phyloP scores from a whole-genome alignment of 1,140 invertebrate species.

The Tribolium castaneum region DNA sequence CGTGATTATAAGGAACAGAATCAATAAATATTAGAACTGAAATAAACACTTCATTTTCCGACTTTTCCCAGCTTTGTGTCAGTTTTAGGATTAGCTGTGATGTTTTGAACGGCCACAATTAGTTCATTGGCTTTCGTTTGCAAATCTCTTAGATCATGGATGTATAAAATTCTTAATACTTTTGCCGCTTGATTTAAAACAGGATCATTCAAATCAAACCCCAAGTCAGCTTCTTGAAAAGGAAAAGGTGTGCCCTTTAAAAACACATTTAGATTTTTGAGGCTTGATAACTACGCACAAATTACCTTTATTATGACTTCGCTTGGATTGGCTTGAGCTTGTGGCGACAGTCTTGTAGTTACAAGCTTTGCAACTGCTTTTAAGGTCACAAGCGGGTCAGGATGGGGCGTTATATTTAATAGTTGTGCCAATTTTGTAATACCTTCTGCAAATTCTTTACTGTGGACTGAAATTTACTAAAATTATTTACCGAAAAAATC shows the following conservation, averaged over 20 bases:
- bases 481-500: constrained; percentile 16
- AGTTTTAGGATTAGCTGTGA: constrained; percentile 97
- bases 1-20: constrained; percentile 34
- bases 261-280: constrained; percentile 45
- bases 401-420: constrained; percentile 83
- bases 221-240: constrained; percentile 74
- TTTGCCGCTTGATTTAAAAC: constrained; percentile 82
- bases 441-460: constrained; percentile 85
- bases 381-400: constrained; percentile 82
- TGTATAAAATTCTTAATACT: constrained; percentile 88
- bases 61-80: constrained; percentile 95
- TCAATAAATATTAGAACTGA: constrained; percentile 20
- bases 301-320: constrained; percentile 58
- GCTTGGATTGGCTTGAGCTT: constrained; percentile 74
- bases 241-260: constrained; percentile 74
- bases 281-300: neutral
- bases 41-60: constrained; percentile 66
- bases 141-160: constrained; percentile 89
- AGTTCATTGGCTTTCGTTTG: constrained; percentile 96
- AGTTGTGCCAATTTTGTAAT: constrained; percentile 81
- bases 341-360: constrained; percentile 73
- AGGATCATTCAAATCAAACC: constrained; percentile 77
- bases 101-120: constrained; percentile 89
- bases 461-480: constrained; percentile 76
- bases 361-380: constrained; percentile 80